Evolutionary conservation across 2,888 invertebrate species (phyloP), one percentile per base, ranked within the genome.

Genomic region (Crematogaster levior): DNA sequence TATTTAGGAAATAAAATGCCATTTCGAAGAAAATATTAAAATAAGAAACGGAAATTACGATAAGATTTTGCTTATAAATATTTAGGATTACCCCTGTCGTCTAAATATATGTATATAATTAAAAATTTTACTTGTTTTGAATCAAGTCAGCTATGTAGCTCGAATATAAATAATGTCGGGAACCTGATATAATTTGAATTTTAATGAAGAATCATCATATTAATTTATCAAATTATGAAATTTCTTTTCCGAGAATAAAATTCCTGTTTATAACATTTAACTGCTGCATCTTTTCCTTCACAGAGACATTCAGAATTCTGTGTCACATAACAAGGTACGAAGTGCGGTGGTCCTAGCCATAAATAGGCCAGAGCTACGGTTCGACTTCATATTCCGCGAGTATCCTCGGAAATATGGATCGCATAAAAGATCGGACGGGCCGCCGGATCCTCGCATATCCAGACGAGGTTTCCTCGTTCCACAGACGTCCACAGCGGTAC

Each of bases 371-470:
- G 73, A 75, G 40, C 70, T 63, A 80, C 60, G 51, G 37, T 58
- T 65, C 58, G 83, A 87, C 79, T 87, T 84, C 84, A 87, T 88
- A 88, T 88, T 88, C 84, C 66, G 77, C 77, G 80, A 70, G 83
- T 82, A 81, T 84, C 83, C 84, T 86, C 74, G 84, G 81, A 88
- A 89, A 88, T 79, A 79, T 88, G 87, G 83, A 89, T 87, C 87
- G 84, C 81, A 84, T 83, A 79, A 82, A 83, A 84, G 87, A 84
- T 85, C 82, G 83, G 84, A 84, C 81, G 81, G 84, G 75, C 75
- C 75, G 77, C 72, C 60, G 66, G 66, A 74, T 73, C 80, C 70
- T 82, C 83, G 60, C 82, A 79, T 83, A 87, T 83, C 86, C 86
- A 65, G 65, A 81, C 73, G 77, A 88, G 87, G 83, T 87, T 88